phyloP scores from a whole-genome alignment of 1,140 invertebrate species.

The Meteorus sp. region DNA sequence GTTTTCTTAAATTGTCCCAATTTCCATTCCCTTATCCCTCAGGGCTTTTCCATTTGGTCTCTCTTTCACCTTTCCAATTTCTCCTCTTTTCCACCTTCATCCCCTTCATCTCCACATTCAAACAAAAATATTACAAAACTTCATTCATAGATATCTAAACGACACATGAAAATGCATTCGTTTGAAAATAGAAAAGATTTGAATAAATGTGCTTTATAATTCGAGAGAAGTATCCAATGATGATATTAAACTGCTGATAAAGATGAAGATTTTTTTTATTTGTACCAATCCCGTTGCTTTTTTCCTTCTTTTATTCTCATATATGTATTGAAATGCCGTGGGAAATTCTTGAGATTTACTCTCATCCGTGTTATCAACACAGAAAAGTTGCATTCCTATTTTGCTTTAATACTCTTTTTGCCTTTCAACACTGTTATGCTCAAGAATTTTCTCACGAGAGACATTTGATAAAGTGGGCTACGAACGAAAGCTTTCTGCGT shows the following conservation, averaged over 20 bases:
- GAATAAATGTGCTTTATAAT: neutral
- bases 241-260: too few relatives aligned
- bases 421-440: neutral
- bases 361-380: neutral
- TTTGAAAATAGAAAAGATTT: neutral
- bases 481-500: neutral
- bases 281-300: too few relatives aligned
- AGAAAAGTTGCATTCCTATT: neutral
- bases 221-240: too few relatives aligned
- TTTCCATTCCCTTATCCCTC: constrained; percentile 3
- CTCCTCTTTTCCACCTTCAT: neutral
- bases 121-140: neutral
- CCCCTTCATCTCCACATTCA: neutral
- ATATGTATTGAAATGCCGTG: neutral
- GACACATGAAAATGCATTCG: neutral
- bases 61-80: neutral
- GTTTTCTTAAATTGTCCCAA: constrained; percentile 23
- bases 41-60: neutral
- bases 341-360: neutral
- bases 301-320: too few relatives aligned
- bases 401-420: neutral
- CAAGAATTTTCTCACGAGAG: neutral
- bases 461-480: neutral
- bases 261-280: too few relatives aligned
- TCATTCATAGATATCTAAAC: neutral